Base-by-base conservation (phyloP, 2,888 invertebrate genomes). In the Blera fallax region DNA sequence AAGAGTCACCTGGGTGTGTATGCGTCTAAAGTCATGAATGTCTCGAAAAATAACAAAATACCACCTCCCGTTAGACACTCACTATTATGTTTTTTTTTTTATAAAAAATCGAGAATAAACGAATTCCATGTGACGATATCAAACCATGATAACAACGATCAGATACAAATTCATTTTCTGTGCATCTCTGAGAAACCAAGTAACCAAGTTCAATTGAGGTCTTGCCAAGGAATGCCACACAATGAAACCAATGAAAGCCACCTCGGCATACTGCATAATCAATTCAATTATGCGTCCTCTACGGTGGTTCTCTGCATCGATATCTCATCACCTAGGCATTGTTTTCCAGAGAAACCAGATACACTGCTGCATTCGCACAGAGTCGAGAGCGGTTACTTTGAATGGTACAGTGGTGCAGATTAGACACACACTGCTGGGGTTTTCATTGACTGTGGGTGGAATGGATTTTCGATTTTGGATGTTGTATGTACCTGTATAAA, bases 281-380 rank as follows among this genome's bases (percentile, higher is more conserved):
- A 56, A 76, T 67, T 58, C 65, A 76, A 58, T 56, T 65, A 76
- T 65, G 45, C 65, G 56, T 76, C 56, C 24, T 18, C 16, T 56
- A 43, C 34, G 62, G 27, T 16, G 43, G 58, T 21, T 27, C 29
- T 29, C 10, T 43, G 27, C 29, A 7, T 27, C 14, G 16, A 24
- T 60, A 40, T 43, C 48, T 48, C 48, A 60, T 40, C 40, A 40
- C 40, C 24, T 43, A 10, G 34, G 56, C 56, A 64, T 64, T 64
- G 64, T 64, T 64, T 45, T 34, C 32, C 29, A 40, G n/a, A 3
- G 62, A 45, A 64, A 32, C 21, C 32, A 64, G 21, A 64, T 64
- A 64, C n/a, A n/a, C 29, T 32, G 10, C 8, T 45, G 54, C 37
- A 69, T 37, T 52, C 24, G 24, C 29, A 21, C 29, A n/a, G 40